Evolutionary conservation across 2,888 invertebrate species (phyloP).

Genomic region (Augochlorella aurata): DNA sequence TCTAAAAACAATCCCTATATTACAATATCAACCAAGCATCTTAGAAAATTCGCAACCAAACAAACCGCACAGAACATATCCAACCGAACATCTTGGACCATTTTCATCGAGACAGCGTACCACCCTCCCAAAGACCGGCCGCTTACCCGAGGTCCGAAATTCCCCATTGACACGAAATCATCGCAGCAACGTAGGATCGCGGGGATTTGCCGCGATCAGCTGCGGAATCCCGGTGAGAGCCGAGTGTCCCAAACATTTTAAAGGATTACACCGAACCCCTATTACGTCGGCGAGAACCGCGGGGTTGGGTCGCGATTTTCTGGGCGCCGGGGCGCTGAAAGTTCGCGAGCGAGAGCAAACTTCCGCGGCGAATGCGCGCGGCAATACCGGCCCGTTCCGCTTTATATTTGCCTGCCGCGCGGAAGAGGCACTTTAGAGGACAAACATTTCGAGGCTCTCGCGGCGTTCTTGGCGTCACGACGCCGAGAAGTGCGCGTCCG

Average conservation of each 20-base stretch:
- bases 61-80: no score
- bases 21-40: no score
- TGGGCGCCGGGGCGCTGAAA: not conserved
- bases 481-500: slow-evolving; percentile 8
- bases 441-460: slow-evolving; percentile 55
- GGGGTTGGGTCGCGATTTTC: slow-evolving; percentile 5
- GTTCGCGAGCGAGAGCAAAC: slow-evolving; percentile 32
- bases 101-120: no score
- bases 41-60: no score
- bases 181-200: not conserved
- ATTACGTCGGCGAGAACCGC: slow-evolving; percentile 3
- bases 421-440: slow-evolving; percentile 55
- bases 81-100: no score
- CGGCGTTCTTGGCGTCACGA: slow-evolving; percentile 38
- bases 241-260: slow-evolving; percentile 25
- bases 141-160: not conserved
- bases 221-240: not conserved
- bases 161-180: not conserved
- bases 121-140: no score
- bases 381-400: slow-evolving; percentile 15
- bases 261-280: slow-evolving; percentile 35
- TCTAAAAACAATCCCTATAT: no score
- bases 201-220: not conserved
- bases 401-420: slow-evolving; percentile 39
- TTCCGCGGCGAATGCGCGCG: slow-evolving; percentile 14